Evolutionary conservation across 2,797 vertebrate species (phyloP).

Genomic region (Tapera naevia): DNA sequence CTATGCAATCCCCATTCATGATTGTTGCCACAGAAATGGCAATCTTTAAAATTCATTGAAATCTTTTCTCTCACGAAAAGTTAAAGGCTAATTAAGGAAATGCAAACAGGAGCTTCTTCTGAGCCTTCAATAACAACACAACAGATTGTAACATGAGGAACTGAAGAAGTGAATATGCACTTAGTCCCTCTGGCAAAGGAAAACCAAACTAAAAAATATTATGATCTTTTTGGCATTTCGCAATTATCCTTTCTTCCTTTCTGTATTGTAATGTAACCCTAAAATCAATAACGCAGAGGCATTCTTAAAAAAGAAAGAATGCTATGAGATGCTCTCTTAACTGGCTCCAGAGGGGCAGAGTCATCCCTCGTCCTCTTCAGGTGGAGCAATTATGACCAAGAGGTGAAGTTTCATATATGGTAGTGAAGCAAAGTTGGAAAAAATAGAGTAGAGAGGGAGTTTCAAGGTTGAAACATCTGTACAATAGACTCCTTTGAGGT

Average conservation of each 20-base stretch:
- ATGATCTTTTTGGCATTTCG: conserved; percentile 20
- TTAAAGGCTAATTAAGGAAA: conserved; percentile 37
- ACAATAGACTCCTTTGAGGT: not conserved
- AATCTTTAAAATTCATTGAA: not conserved
- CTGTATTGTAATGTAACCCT: not conserved
- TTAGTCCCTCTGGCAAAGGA: conserved; percentile 11
- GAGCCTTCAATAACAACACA: not conserved
- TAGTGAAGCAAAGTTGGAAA: not conserved
- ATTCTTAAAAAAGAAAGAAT: not conserved
- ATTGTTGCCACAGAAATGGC: not conserved
- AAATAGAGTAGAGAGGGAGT: conserved; percentile 8
- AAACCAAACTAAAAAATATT: conserved; percentile 5
- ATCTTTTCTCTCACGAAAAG: not conserved
- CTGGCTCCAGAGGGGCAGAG: conserved; percentile 49
- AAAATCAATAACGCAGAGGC: conserved; percentile 51
- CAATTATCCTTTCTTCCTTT: conserved; percentile 3
- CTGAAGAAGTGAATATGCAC: not conserved
- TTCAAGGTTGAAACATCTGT: conserved; percentile 17
- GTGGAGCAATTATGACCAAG: conserved; percentile 4
- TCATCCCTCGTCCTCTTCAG: not conserved
- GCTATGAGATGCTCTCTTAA: conserved; percentile 26
- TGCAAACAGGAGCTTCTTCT: not conserved
- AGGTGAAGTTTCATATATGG: conserved; percentile 8
- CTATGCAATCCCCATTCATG: not conserved
- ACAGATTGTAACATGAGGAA: not conserved